These are phyloP conservation scores for Chaetodon auriga DNA, from an alignment of 2,113 vertebrate genomes.

Conservation along the genomic window DNA sequence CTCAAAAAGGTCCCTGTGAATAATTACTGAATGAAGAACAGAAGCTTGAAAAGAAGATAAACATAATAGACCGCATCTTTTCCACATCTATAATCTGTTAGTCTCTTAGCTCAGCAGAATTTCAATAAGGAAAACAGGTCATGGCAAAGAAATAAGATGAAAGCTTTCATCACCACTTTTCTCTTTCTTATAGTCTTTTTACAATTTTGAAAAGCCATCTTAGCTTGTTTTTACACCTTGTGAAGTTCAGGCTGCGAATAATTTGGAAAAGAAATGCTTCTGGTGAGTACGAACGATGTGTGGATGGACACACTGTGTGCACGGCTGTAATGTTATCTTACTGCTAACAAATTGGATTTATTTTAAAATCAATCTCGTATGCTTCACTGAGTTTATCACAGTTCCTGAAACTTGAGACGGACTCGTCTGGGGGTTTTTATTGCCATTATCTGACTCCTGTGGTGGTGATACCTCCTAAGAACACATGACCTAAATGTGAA, in stretches of 20 bases:
- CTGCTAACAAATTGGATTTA: background rate
- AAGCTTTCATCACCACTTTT: background rate
- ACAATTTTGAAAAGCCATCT: background rate
- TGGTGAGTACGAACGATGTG: background rate
- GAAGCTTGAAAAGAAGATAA: background rate
- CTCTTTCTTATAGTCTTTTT: background rate
- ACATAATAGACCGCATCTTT: background rate
- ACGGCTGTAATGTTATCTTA: background rate
- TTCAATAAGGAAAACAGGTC: background rate
- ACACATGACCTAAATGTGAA: background rate
- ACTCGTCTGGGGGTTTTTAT: background rate
- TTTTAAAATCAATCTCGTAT: conserved; percentile 8
- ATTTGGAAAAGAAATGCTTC: background rate
- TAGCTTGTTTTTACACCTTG: background rate
- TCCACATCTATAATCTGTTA: no score
- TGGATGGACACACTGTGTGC: background rate
- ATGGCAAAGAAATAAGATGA: background rate
- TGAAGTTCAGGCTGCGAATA: background rate
- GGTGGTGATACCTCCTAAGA: background rate
- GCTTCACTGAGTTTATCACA: conserved; percentile 5
- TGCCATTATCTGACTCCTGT: background rate
- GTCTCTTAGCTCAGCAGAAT: background rate
- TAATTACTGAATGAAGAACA: background rate
- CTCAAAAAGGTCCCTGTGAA: background rate
- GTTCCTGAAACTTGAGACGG: conserved; percentile 26